A percentile compares a stretch with the other conserved stretches of the same genome.
Evolutionary conservation across 2,888 invertebrate genomes (phyloP).

Genomic region (Eugnorisma glareosa): DNA sequence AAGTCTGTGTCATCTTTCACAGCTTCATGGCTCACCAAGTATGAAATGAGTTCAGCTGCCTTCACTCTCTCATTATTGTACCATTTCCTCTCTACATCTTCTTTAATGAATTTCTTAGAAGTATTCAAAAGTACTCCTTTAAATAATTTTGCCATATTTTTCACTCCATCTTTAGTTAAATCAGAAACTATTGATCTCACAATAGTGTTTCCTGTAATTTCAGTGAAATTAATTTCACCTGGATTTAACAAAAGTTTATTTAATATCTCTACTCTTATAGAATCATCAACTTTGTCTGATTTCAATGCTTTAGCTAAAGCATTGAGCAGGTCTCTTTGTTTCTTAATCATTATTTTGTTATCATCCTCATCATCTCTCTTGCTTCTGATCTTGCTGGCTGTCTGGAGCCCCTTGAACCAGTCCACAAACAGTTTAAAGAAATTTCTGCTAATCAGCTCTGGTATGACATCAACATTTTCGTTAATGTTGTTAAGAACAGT

Average conservation of each 20-base stretch:
- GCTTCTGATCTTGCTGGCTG: constrained; percentile 90
- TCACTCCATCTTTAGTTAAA: constrained; percentile 91
- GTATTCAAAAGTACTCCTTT: constrained; percentile 91
- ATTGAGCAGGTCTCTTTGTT: constrained; percentile 90
- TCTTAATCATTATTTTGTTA: constrained; percentile 88
- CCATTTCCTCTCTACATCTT: constrained; percentile 90
- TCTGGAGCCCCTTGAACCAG: constrained; percentile 91
- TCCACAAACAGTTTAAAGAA: constrained; percentile 92
- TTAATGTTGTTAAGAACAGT: constrained; percentile 88
- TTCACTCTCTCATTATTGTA: constrained; percentile 93
- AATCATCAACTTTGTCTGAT: constrained; percentile 85
- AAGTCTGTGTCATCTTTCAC: constrained; percentile 91
- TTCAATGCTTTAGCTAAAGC: constrained; percentile 88
- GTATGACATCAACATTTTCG: constrained; percentile 86
- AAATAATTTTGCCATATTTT: constrained; percentile 91
- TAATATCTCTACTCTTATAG: constrained; percentile 90
- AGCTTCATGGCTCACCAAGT: constrained; percentile 89
- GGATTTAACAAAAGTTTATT: constrained; percentile 92
- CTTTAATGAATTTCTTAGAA: constrained; percentile 87
- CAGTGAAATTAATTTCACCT: constrained; percentile 94
- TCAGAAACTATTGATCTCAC: constrained; percentile 92
- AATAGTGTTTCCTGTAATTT: constrained; percentile 92
- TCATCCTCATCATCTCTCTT: constrained; percentile 86
- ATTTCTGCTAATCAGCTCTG: constrained; percentile 91
- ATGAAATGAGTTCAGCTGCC: constrained; percentile 89